Evolutionary conservation across 2,113 vertebrate genomes (phyloP).

Genomic region (Urocitellus parryii): DNA sequence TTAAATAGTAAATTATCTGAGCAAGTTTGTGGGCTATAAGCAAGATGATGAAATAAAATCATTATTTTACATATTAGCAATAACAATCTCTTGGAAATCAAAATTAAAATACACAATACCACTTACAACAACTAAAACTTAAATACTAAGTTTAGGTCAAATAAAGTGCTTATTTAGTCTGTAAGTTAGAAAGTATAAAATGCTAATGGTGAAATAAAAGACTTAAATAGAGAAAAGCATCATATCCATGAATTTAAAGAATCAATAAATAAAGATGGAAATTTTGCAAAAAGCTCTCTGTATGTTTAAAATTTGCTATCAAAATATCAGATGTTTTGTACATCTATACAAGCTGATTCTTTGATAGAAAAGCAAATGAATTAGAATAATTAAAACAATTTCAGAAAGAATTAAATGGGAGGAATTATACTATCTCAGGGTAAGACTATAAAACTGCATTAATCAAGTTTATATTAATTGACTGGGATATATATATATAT

Average conservation of each 20-base stretch:
- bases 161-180: neutral
- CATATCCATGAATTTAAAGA: neutral
- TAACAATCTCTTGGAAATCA: neutral
- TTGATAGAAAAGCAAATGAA: neutral
- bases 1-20: neutral
- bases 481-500: neutral
- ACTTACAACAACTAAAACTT: neutral
- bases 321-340: neutral
- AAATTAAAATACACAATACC: neutral
- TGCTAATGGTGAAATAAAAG: neutral
- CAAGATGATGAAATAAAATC: neutral
- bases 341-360: neutral
- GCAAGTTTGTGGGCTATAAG: neutral
- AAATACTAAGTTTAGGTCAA: neutral
- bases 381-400: constrained; percentile 25
- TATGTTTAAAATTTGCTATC: neutral
- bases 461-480: neutral
- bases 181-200: neutral
- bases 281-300: neutral
- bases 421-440: neutral
- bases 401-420: neutral
- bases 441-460: neutral
- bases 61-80: neutral
- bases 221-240: neutral
- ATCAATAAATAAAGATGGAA: neutral